Percentiles rank a stretch among this genome's conserved stretches.
phyloP scores from a whole-genome alignment of 2,888 invertebrate species.

The Sceliomorpha sp. region DNA sequence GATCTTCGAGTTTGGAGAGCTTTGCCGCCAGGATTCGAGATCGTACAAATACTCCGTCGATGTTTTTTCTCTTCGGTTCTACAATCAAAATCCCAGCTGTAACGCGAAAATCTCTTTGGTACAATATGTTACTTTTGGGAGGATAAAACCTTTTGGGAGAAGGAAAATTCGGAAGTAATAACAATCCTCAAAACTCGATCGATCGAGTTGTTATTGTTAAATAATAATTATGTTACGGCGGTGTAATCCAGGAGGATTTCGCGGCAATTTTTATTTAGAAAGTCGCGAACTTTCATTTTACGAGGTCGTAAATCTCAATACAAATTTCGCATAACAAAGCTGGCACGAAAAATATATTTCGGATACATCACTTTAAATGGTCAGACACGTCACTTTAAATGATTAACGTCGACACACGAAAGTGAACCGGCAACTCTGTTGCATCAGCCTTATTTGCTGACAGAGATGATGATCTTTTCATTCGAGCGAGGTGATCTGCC shows the following conservation, averaged over 20 bases:
- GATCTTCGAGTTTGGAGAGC: conserved; percentile 20
- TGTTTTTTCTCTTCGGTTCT: conserved; percentile 17
- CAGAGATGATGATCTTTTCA: conserved; percentile 44
- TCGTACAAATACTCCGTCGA: conserved; percentile 24
- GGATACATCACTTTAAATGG: too few species aligned
- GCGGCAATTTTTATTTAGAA: too few species aligned
- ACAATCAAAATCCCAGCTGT: too few species aligned
- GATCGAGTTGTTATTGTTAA: too few species aligned
- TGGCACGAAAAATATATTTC: too few species aligned
- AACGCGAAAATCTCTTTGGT: conserved; percentile 30
- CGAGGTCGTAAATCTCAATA: too few species aligned
- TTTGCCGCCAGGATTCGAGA: conserved; percentile 24
- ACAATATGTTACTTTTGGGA: not conserved
- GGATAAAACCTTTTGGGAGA: conserved; percentile 4
- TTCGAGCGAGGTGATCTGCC: conserved; percentile 13
- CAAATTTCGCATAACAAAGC: too few species aligned
- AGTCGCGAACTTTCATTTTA: too few species aligned
- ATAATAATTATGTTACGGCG: too few species aligned
- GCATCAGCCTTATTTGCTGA: conserved; percentile 38
- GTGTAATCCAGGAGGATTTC: too few species aligned
- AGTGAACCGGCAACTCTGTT: conserved; percentile 19
- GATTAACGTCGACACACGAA: conserved; percentile 10
- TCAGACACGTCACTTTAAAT: not conserved
- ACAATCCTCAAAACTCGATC: too few species aligned
- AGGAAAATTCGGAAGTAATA: too few species aligned